Percentiles rank a stretch among this genome's conserved stretches.
Conservation (phyloP, 2,888 invertebrate species). For the Lepas anatifera region DNA sequence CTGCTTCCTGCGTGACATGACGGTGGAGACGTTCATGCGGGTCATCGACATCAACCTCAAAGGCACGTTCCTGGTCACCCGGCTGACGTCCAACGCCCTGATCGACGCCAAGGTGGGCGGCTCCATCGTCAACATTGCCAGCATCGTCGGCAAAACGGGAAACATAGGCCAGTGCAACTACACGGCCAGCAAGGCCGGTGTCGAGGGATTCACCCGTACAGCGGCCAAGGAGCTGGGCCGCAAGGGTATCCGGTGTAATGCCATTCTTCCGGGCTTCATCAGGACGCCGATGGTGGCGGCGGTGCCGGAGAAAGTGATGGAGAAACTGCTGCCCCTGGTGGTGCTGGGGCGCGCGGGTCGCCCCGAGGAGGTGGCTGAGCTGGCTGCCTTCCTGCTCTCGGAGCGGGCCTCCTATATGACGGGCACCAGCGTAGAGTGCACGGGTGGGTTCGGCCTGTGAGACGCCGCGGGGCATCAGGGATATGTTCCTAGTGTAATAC, state of each 20-base stretch:
- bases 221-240: conserved; percentile 40
- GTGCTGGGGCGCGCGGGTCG: conserved; percentile 37
- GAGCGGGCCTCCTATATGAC: conserved; percentile 39
- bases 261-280: conserved; percentile 39
- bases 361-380: conserved; percentile 38
- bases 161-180: conserved; percentile 38
- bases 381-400: conserved; percentile 38
- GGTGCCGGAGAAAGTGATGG: conserved; percentile 33
- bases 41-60: conserved; percentile 26
- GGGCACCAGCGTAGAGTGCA: conserved; percentile 30
- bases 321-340: conserved; percentile 28
- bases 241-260: conserved; percentile 38
- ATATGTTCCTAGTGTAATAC: too few relatives aligned
- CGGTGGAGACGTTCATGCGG: conserved; percentile 31
- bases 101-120: conserved; percentile 38
- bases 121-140: conserved; percentile 39
- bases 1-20: neutral
- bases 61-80: conserved; percentile 40
- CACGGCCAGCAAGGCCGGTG: conserved; percentile 40
- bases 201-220: conserved; percentile 37
- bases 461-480: too few relatives aligned
- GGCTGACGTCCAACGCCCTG: conserved; percentile 37
- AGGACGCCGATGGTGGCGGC: conserved; percentile 39
- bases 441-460: neutral
- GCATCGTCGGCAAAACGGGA: conserved; percentile 38